Conservation (phyloP, 2,888 invertebrate species). For the Chalcis sispes region DNA sequence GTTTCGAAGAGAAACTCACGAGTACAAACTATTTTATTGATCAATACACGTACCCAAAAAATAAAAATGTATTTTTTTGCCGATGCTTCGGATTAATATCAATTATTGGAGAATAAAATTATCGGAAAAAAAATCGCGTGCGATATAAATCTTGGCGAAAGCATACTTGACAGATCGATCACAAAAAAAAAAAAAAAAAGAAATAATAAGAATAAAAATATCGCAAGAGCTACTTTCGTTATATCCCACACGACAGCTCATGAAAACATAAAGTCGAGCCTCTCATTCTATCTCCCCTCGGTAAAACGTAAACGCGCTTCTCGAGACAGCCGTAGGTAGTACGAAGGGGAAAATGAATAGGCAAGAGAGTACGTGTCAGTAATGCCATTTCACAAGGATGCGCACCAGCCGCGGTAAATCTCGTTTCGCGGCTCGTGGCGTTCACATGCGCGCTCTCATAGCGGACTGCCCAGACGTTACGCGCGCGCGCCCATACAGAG, state of each 20-base stretch:
- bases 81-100: no score
- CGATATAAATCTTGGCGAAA: background rate
- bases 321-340: background rate
- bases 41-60: no score
- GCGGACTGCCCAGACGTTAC: background rate
- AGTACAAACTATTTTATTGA: no score
- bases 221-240: constrained; percentile 37
- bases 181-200: background rate
- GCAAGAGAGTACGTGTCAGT: constrained; percentile 59
- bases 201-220: background rate
- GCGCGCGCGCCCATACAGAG: background rate
- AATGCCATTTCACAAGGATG: constrained; percentile 66
- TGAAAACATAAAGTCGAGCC: constrained; percentile 53
- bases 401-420: constrained; percentile 66
- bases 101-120: no score
- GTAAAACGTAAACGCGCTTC: background rate
- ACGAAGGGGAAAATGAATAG: background rate
- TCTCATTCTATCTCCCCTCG: background rate
- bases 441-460: constrained; percentile 37
- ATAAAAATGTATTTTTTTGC: no score
- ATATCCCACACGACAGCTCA: constrained; percentile 37
- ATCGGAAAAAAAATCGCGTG: background rate
- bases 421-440: constrained; percentile 71
- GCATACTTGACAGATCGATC: background rate
- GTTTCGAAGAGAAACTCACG: no score